A percentile compares a stretch with the other conserved stretches of the same genome.
phyloP scores from a whole-genome alignment of 2,797 vertebrate genomes.

The Amazona ochrocephala region DNA sequence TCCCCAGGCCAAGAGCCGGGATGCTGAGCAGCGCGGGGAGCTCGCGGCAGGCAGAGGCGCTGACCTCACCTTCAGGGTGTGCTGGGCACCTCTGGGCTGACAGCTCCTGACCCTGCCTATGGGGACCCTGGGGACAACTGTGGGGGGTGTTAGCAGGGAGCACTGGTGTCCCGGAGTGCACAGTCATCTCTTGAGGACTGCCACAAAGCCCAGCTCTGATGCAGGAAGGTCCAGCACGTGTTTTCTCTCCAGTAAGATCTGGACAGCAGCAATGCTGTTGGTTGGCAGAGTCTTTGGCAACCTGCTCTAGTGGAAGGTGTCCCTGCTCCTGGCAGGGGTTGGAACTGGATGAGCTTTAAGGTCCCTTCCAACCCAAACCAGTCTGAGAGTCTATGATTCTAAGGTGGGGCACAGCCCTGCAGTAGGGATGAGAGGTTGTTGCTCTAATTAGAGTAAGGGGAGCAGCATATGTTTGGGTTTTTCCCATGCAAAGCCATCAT shows the following conservation, averaged over 20 bases:
- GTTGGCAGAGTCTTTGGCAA: neutral
- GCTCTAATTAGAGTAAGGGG: neutral
- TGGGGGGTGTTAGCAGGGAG: neutral
- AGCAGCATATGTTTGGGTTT: neutral
- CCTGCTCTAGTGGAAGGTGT: neutral
- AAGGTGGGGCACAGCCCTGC: neutral
- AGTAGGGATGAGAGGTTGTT: neutral
- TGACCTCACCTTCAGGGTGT: neutral
- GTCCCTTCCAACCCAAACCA: neutral
- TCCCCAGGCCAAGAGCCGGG: constrained; percentile 12
- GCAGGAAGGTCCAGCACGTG: neutral
- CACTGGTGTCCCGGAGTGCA: rapidly evolving
- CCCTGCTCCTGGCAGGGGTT: neutral
- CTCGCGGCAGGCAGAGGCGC: neutral
- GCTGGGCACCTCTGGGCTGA: neutral
- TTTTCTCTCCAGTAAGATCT: neutral
- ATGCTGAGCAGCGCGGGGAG: neutral
- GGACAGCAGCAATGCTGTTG: neutral
- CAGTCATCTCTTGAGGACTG: neutral
- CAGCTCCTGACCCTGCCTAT: neutral
- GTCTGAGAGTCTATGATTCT: neutral
- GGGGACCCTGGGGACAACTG: too few species aligned
- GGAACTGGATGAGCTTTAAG: neutral
- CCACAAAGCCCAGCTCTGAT: neutral
- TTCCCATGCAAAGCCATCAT: neutral